phyloP scores from a whole-genome alignment of 2,113 vertebrate genomes.

The Hassar affinis region DNA sequence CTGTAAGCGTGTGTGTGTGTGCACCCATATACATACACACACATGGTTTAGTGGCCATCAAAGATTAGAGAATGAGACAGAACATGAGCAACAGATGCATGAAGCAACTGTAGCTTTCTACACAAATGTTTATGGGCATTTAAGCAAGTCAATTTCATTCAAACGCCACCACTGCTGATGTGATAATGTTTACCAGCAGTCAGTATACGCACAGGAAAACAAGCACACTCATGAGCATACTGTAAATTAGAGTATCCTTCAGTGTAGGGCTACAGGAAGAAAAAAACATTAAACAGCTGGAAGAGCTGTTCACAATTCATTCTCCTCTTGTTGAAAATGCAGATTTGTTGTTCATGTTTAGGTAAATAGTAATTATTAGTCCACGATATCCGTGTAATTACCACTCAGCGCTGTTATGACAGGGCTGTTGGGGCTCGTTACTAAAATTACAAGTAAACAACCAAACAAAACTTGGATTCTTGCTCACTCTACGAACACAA shows the following conservation, averaged over 20 bases:
- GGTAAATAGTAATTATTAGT: not conserved
- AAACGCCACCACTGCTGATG: constrained; percentile 71
- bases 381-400: not conserved
- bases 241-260: not conserved
- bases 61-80: constrained; percentile 22
- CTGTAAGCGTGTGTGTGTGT: not conserved
- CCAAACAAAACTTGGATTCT: not conserved
- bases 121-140: constrained; percentile 70
- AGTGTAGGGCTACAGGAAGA: not conserved
- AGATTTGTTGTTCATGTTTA: not conserved
- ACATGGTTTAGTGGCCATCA: constrained; percentile 35
- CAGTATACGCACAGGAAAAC: constrained; percentile 16
- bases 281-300: not conserved
- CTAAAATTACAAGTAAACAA: not conserved
- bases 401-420: not conserved
- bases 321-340: not conserved
- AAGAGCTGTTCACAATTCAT: not conserved
- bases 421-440: not conserved
- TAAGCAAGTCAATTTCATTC: constrained; percentile 76
- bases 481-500: not conserved
- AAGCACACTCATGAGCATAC: constrained; percentile 13
- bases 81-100: constrained; percentile 41
- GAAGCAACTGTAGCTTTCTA: constrained; percentile 52
- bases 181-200: constrained; percentile 65
- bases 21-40: not conserved